Evolutionary conservation across 2,113 vertebrate species (phyloP).

Genomic region (Morone chrysops): DNA sequence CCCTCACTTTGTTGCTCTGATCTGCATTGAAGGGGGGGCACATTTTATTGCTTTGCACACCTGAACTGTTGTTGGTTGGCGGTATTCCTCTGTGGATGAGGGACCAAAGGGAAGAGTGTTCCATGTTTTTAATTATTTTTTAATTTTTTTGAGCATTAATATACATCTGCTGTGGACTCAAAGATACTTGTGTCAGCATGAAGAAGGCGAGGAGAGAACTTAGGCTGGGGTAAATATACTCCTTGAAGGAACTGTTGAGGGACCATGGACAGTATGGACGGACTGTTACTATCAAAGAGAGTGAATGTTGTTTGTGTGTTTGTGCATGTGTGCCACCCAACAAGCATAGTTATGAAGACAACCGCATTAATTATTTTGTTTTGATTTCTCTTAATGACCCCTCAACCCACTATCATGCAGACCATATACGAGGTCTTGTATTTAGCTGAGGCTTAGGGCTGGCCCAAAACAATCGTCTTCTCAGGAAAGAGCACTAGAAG

Average conservation of each 20-base stretch:
- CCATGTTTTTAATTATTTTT: slow-evolving; percentile 55
- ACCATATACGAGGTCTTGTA: slow-evolving; percentile 33
- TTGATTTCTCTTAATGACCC: background rate
- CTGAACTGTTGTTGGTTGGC: slow-evolving; percentile 67
- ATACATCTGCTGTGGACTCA: slow-evolving; percentile 89
- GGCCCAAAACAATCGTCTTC: slow-evolving; percentile 57
- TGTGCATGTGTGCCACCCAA: slow-evolving; percentile 67
- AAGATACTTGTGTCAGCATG: slow-evolving; percentile 75
- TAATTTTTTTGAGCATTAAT: slow-evolving; percentile 80
- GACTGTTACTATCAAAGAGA: slow-evolving; percentile 79
- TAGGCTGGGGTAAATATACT: slow-evolving; percentile 54
- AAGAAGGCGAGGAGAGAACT: slow-evolving; percentile 78
- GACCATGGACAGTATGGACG: slow-evolving; percentile 78
- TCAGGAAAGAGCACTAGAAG: slow-evolving; percentile 77
- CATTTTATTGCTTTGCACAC: slow-evolving; percentile 78
- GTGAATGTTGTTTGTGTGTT: slow-evolving; percentile 78
- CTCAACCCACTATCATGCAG: slow-evolving; percentile 30
- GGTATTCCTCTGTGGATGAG: slow-evolving; percentile 78
- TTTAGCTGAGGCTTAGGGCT: slow-evolving; percentile 46
- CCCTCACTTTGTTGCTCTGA: slow-evolving; percentile 69
- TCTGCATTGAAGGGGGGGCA: slow-evolving; percentile 54
- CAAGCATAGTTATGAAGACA: slow-evolving; percentile 55
- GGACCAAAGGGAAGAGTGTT: slow-evolving; percentile 83
- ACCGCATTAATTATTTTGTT: background rate
- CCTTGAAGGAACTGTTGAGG: slow-evolving; percentile 79